Evolutionary conservation across 2,888 invertebrate species (phyloP).

Genomic region (Temnothorax rugatulus): DNA sequence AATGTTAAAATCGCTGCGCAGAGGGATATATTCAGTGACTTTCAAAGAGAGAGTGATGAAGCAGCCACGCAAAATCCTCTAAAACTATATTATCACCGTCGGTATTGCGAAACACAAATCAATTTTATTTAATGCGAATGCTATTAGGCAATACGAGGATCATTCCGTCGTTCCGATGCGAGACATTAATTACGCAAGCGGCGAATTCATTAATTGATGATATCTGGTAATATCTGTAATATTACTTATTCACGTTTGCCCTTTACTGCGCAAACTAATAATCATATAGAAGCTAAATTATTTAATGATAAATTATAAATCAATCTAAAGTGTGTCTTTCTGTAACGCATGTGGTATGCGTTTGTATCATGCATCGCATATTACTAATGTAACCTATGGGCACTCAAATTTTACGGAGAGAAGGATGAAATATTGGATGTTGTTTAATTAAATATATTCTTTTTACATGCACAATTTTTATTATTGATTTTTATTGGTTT

Average conservation of each 20-base stretch:
- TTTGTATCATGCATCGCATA: not conserved
- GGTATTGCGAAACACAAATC: not conserved
- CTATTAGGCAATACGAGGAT: constrained; percentile 10
- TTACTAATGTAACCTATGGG: not conserved
- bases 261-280: constrained; percentile 25
- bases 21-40: not conserved
- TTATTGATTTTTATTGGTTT: not conserved
- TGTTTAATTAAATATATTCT: not conserved
- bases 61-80: constrained; percentile 4
- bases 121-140: not conserved
- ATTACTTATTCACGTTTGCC: constrained; percentile 35
- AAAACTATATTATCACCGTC: not conserved
- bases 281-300: constrained; percentile 8
- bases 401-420: not conserved
- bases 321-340: not conserved
- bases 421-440: not conserved
- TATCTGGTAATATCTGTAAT: constrained; percentile 15
- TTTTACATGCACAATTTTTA: not conserved
- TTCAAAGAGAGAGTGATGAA: not conserved
- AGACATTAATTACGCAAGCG: constrained; percentile 28
- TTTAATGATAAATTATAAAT: constrained; percentile 31
- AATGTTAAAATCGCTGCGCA: not conserved
- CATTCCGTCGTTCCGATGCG: not conserved
- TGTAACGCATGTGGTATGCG: too few species aligned
- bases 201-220: constrained; percentile 36